phyloP scores from a whole-genome alignment of 2,113 vertebrate species.

The Sciurus niger region DNA sequence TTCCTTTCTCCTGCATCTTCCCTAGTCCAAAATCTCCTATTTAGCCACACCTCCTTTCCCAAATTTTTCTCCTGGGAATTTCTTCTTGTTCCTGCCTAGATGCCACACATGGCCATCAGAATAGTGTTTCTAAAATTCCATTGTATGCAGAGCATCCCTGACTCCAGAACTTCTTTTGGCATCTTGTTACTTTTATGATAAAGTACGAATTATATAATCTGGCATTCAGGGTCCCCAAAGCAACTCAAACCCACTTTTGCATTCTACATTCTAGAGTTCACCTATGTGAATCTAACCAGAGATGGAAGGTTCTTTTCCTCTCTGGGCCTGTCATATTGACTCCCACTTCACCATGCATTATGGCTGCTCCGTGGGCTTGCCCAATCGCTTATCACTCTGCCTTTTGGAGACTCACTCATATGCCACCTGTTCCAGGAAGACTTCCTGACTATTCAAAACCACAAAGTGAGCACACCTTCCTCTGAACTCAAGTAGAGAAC shows the following conservation, averaged over 20 bases:
- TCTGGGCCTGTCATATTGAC: background rate
- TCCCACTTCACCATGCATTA: background rate
- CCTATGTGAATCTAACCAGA: background rate
- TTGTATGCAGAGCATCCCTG: background rate
- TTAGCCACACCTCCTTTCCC: background rate
- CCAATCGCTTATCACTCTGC: background rate
- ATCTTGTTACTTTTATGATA: background rate
- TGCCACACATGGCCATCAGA: background rate
- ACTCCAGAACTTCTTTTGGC: background rate
- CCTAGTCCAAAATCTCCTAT: background rate
- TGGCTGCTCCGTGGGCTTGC: background rate
- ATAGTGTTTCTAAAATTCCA: slow-evolving; percentile 29
- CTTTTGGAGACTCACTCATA: slow-evolving; percentile 20
- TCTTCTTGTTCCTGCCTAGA: background rate
- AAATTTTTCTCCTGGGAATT: background rate
- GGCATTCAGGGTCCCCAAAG: background rate
- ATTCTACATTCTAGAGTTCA: background rate
- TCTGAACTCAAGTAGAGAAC: background rate
- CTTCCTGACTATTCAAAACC: background rate
- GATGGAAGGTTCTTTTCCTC: background rate
- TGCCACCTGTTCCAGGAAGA: slow-evolving; percentile 40
- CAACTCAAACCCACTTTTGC: background rate
- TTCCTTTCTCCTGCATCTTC: background rate
- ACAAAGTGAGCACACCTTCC: background rate
- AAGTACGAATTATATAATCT: background rate